Percentiles rank a stretch among this genome's conserved stretches.
These are phyloP conservation scores for Zaprionus lineosus DNA, from an alignment of 2,888 invertebrate species.

Conservation along the genomic window DNA sequence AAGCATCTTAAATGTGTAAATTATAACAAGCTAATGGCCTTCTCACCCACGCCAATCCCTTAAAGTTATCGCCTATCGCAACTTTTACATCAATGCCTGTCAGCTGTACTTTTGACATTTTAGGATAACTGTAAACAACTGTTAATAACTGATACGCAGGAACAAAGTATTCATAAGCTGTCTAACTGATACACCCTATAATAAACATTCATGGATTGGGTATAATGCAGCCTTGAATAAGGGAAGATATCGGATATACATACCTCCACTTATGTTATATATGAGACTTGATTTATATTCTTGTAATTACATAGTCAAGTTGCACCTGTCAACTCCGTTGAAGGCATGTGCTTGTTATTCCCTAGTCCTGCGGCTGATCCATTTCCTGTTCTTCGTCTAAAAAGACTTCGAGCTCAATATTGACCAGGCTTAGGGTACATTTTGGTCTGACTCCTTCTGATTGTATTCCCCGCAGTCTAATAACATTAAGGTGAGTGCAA, in stretches of 20 bases:
- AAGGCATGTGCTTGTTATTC: too few species aligned
- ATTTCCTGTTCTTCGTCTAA: too few species aligned
- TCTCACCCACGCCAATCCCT: neutral
- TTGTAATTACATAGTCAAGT: too few species aligned
- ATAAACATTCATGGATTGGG: too few species aligned
- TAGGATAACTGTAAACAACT: constrained; percentile 1
- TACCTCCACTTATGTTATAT: too few species aligned
- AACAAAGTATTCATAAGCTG: constrained; percentile 24
- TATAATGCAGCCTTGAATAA: too few species aligned
- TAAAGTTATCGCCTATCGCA: neutral
- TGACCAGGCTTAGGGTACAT: constrained; percentile 25
- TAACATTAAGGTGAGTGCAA: constrained; percentile 59
- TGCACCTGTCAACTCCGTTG: too few species aligned
- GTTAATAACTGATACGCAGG: constrained; percentile 27
- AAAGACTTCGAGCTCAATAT: constrained; percentile 63
- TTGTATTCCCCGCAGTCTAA: constrained; percentile 56
- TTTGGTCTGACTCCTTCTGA: neutral
- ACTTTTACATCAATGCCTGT: neutral
- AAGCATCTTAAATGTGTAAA: constrained; percentile 44
- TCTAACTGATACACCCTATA: too few species aligned
- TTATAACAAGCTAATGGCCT: constrained; percentile 38
- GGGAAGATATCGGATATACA: too few species aligned
- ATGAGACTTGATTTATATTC: too few species aligned
- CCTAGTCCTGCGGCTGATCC: too few species aligned
- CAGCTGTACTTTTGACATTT: constrained; percentile 29